Conservation (phyloP, 2,113 vertebrate genomes). For the Machaerirhynchus nigripectus region DNA sequence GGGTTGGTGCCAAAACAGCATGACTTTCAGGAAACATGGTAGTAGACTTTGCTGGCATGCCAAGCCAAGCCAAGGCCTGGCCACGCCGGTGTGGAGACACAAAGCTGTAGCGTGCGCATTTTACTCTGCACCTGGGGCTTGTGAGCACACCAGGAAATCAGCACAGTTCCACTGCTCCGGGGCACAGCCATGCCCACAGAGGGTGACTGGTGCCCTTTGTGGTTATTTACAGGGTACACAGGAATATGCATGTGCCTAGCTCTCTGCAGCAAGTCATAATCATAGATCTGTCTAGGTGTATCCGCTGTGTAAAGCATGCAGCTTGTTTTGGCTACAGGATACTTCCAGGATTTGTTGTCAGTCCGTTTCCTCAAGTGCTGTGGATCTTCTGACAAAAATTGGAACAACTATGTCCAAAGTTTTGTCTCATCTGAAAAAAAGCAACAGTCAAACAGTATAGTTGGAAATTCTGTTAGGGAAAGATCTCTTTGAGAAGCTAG, state of each 20-base stretch:
- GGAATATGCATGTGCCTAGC: not conserved
- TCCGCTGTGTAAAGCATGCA: not conserved
- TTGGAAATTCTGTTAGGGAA: not conserved
- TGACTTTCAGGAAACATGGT: not conserved
- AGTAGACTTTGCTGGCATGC: not conserved
- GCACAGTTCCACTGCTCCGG: not conserved
- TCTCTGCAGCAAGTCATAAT: not conserved
- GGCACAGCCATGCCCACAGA: not conserved
- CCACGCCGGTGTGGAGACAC: not conserved
- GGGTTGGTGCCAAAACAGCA: not conserved
- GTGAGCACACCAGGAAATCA: not conserved
- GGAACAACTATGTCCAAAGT: not conserved
- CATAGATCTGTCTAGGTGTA: not conserved
- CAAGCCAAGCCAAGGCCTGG: not conserved
- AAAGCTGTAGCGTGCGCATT: accelerated
- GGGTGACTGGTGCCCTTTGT: not conserved
- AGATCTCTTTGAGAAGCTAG: not conserved
- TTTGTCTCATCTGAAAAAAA: not conserved
- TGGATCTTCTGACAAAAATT: not conserved
- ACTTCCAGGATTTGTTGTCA: not conserved
- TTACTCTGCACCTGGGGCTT: not conserved
- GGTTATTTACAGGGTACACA: not conserved
- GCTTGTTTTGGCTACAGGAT: not conserved
- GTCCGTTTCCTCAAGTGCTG: not conserved
- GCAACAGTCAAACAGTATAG: not conserved